Percentiles rank a stretch among this genome's conserved stretches.
Evolutionary conservation across 2,888 invertebrate species (phyloP).

Genomic region (Ptilodon capucinus): DNA sequence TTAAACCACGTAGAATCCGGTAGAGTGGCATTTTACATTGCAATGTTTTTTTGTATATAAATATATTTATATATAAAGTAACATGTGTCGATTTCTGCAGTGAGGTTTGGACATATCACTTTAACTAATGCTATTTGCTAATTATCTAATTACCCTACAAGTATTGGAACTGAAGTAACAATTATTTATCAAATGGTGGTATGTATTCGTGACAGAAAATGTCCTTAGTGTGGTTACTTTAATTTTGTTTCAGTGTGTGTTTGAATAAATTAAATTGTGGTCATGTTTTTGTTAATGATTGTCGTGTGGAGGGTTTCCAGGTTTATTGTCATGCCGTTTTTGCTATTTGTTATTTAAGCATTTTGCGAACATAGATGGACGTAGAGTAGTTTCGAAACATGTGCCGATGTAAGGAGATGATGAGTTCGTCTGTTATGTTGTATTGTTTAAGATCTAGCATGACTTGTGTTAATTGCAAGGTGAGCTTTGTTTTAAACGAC

Average conservation of each 20-base stretch:
- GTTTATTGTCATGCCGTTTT: not conserved
- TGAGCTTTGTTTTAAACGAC: too few relatives aligned
- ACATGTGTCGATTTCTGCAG: not conserved
- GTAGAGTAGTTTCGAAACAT: too few relatives aligned
- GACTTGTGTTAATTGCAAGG: not conserved
- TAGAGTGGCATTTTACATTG: not conserved
- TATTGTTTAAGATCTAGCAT: not conserved
- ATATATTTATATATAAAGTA: not conserved
- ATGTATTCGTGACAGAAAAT: not conserved
- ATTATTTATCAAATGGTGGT: not conserved
- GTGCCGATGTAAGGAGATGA: not conserved
- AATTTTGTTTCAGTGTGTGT: not conserved
- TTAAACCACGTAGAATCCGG: not conserved
- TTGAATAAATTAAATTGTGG: too few relatives aligned
- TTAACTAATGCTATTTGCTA: not conserved
- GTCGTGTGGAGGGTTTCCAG: not conserved
- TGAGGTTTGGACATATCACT: not conserved
- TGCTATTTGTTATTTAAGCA: not conserved
- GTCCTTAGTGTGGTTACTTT: not conserved
- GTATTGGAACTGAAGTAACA: too few relatives aligned
- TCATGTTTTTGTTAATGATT: not conserved
- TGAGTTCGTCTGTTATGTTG: not conserved
- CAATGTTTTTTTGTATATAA: not conserved
- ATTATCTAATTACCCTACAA: not conserved
- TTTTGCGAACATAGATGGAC: not conserved